Percentiles rank a stretch among this genome's conserved stretches.
phyloP scores from a whole-genome alignment of 2,113 vertebrate species.

The Argyrosomus japonicus region DNA sequence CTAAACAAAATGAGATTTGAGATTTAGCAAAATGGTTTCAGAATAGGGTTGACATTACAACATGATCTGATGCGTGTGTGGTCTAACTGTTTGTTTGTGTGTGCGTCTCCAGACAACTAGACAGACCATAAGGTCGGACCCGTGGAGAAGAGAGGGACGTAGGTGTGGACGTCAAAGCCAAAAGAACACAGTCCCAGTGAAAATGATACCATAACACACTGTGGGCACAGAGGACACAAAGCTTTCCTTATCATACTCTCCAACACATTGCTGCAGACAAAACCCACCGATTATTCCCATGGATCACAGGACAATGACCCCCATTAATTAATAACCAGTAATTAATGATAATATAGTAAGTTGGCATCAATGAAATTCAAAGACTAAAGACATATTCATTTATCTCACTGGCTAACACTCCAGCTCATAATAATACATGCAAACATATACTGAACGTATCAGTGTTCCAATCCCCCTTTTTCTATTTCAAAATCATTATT shows the following conservation, averaged over 20 bases:
- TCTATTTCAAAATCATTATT: conserved; percentile 13
- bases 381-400: background rate
- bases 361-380: background rate
- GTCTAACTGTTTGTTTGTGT: conserved; percentile 74
- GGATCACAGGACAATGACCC: conserved; percentile 8
- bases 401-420: background rate
- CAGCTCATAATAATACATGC: too few species aligned
- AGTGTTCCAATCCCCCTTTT: background rate
- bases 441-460: background rate
- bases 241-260: conserved; percentile 54
- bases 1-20: background rate
- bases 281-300: conserved; percentile 39
- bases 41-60: conserved; percentile 12
- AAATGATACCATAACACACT: conserved; percentile 70
- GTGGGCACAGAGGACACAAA: conserved; percentile 73
- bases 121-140: conserved; percentile 74
- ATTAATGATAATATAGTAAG: background rate
- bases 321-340: conserved; percentile 15
- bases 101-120: conserved; percentile 51
- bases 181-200: conserved; percentile 63
- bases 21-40: background rate
- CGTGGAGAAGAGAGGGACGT: conserved; percentile 62
- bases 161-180: conserved; percentile 76
- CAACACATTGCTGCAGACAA: conserved; percentile 28
- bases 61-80: conserved; percentile 55